These are phyloP conservation scores for Chelon labrosus DNA, from an alignment of 2,797 vertebrate species.

Conservation along the genomic window DNA sequence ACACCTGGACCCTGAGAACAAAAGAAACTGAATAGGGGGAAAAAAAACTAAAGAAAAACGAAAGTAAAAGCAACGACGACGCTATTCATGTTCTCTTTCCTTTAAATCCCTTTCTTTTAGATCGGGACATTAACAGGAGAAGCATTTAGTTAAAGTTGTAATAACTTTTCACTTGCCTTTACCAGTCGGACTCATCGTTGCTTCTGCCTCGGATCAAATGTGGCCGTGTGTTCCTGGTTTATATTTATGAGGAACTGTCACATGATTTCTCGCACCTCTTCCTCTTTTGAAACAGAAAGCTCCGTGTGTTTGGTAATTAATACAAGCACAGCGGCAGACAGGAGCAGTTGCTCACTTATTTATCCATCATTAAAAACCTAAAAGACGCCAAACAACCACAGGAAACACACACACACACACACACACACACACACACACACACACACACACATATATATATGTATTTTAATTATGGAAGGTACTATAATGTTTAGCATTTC, in stretches of 20 bases:
- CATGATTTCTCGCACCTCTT: constrained; percentile 35
- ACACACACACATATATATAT: too few relatives aligned
- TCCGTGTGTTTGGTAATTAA: neutral
- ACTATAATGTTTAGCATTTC: too few relatives aligned
- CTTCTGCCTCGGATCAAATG: neutral
- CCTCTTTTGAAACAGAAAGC: constrained; percentile 34
- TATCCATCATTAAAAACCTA: too few relatives aligned
- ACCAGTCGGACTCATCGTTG: constrained; percentile 24
- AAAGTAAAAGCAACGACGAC: constrained; percentile 43
- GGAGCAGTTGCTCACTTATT: too few relatives aligned
- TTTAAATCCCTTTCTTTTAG: neutral
- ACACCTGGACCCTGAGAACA: neutral
- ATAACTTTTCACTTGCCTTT: constrained; percentile 19
- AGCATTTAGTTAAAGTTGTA: accelerated
- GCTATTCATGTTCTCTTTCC: too few relatives aligned
- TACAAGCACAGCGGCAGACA: neutral
- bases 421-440: too few relatives aligned
- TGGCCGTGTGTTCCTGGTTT: constrained; percentile 10
- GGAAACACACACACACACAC: too few relatives aligned
- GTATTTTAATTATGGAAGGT: too few relatives aligned
- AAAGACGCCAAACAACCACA: too few relatives aligned
- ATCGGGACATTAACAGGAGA: accelerated
- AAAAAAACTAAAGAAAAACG: constrained; percentile 15
- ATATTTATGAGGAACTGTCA: constrained; percentile 23
- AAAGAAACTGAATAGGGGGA: neutral